Percentiles rank a stretch among this genome's conserved stretches.
Conservation (phyloP, 1,140 invertebrate genomes). For the Zaprionus tsacasi region DNA sequence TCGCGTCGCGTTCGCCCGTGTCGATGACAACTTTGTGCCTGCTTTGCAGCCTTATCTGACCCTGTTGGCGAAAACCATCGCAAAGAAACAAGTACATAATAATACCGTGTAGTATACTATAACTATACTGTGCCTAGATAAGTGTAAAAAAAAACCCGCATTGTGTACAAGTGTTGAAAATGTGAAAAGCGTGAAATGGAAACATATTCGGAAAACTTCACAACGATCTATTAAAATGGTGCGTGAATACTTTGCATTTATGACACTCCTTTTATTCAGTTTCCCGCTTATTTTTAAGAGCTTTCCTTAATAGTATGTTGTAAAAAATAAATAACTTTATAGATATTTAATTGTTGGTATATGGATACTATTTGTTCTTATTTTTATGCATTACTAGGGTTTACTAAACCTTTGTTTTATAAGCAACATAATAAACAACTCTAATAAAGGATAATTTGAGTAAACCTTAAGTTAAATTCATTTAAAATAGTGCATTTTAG, state of each 20-base stretch:
- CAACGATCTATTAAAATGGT: conserved; percentile 37
- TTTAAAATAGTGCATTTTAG: no score
- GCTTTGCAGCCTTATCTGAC: conserved; percentile 44
- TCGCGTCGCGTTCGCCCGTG: conserved; percentile 60
- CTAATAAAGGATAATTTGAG: no score
- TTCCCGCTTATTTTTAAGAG: background rate
- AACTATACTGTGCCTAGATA: conserved; percentile 32
- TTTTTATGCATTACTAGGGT: no score
- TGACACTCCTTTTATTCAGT: background rate
- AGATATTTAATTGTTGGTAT: no score
- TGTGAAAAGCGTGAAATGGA: conserved; percentile 40
- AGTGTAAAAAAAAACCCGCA: conserved; percentile 35
- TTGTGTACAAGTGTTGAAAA: conserved; percentile 53
- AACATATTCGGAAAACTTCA: conserved; percentile 5
- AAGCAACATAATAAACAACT: no score
- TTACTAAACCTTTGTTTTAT: no score
- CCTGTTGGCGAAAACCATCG: conserved; percentile 45
- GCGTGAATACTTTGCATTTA: conserved; percentile 1
- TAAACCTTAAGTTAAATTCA: no score
- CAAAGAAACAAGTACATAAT: conserved; percentile 36
- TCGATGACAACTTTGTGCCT: conserved; percentile 49
- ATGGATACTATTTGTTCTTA: no score
- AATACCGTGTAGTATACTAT: conserved; percentile 22
- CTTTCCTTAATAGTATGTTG: background rate
- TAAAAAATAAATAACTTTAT: background rate